phyloP scores from a whole-genome alignment of 1,140 invertebrate species.

The Tetramorium simillimum region DNA sequence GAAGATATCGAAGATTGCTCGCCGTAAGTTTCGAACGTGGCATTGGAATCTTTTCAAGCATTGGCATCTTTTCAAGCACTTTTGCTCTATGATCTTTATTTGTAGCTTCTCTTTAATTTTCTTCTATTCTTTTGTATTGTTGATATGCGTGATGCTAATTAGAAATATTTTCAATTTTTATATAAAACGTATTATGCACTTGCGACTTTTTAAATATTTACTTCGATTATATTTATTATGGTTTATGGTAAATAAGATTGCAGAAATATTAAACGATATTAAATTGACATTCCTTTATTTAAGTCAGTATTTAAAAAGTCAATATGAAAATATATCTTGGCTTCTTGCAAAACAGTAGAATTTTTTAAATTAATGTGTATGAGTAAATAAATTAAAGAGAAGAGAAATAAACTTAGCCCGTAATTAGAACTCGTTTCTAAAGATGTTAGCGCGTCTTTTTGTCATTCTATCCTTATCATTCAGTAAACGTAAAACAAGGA shows the following conservation, averaged over 20 bases:
- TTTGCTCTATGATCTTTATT: background rate
- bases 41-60: constrained; percentile 19
- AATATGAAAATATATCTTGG: background rate
- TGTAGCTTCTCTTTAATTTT: background rate
- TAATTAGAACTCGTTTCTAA: no score
- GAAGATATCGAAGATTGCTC: constrained; percentile 19
- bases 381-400: no score
- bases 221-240: background rate
- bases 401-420: no score
- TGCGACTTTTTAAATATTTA: background rate
- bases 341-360: background rate
- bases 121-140: background rate
- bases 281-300: background rate
- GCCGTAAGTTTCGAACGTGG: background rate
- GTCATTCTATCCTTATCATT: no score
- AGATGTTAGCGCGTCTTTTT: no score
- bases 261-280: background rate
- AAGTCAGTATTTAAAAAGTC: background rate
- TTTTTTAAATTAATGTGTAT: background rate
- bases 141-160: background rate
- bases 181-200: background rate
- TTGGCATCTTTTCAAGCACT: background rate
- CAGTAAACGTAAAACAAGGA: no score
- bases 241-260: background rate
- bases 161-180: background rate